phyloP scores from a whole-genome alignment of 2,113 vertebrate genomes.

The Trogon surrucura region DNA sequence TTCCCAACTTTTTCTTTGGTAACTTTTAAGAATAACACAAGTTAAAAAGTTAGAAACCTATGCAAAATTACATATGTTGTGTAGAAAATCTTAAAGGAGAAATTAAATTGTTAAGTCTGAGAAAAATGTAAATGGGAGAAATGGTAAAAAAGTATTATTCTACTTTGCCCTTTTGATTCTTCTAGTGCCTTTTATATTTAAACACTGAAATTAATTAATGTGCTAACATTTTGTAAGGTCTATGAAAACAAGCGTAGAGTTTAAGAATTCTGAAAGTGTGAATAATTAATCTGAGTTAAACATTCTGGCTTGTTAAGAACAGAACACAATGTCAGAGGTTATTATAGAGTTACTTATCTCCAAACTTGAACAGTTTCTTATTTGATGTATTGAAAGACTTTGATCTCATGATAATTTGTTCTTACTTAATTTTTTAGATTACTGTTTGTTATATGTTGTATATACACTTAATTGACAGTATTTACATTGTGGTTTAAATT shows the following conservation, averaged over 20 bases:
- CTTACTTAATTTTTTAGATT: neutral
- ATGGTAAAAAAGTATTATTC: neutral
- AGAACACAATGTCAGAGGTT: neutral
- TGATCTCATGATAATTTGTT: neutral
- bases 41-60: neutral
- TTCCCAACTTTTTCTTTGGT: neutral
- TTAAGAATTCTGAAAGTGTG: neutral
- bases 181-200: neutral
- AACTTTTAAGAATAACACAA: neutral
- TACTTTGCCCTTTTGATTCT: neutral
- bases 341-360: neutral
- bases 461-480: neutral
- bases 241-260: neutral
- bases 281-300: slow-evolving; percentile 18
- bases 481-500: neutral
- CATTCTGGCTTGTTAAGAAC: neutral
- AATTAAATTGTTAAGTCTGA: neutral
- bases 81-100: neutral
- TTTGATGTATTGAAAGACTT: neutral
- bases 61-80: neutral
- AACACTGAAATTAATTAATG: neutral
- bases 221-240: slow-evolving; percentile 14
- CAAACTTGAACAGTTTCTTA: neutral
- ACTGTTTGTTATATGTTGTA: neutral
- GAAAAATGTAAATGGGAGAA: neutral